phyloP scores from a whole-genome alignment of 1,140 invertebrate species.

The Chymomyza costata region DNA sequence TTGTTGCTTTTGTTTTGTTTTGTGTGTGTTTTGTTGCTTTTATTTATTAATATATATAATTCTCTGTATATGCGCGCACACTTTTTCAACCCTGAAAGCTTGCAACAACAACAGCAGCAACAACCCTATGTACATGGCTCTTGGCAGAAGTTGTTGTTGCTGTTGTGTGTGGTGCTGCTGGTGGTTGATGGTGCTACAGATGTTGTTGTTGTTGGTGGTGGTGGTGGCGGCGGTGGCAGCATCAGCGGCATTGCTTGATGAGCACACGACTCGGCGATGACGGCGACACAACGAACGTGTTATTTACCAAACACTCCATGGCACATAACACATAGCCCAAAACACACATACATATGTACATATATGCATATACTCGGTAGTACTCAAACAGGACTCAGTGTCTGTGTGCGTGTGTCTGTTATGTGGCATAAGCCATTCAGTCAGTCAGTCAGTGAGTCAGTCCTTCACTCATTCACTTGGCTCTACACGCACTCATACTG shows the following conservation, averaged over 20 bases:
- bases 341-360: neutral
- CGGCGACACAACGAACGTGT: slow-evolving; percentile 68
- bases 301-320: slow-evolving; percentile 69
- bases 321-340: slow-evolving; percentile 57
- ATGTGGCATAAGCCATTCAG: too few relatives aligned
- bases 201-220: slow-evolving; percentile 14
- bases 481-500: slow-evolving; percentile 23
- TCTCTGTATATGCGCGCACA: slow-evolving; percentile 9
- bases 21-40: slow-evolving; percentile 16
- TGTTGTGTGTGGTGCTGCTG: neutral
- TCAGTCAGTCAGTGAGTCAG: slow-evolving; percentile 2
- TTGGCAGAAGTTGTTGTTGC: neutral
- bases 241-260: too few relatives aligned
- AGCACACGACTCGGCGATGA: slow-evolving; percentile 26
- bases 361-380: too few relatives aligned
- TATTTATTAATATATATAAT: slow-evolving; percentile 54
- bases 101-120: slow-evolving; percentile 3
- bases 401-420: too few relatives aligned
- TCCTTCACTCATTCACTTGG: slow-evolving; percentile 13
- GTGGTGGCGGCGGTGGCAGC: slow-evolving; percentile 17
- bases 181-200: slow-evolving; percentile 28
- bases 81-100: slow-evolving; percentile 62
- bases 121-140: slow-evolving; percentile 41
- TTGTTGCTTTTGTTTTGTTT: slow-evolving; percentile 20
- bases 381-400: too few relatives aligned